Conservation (phyloP, 2,888 invertebrate species). For the Terebella lapidaria region DNA sequence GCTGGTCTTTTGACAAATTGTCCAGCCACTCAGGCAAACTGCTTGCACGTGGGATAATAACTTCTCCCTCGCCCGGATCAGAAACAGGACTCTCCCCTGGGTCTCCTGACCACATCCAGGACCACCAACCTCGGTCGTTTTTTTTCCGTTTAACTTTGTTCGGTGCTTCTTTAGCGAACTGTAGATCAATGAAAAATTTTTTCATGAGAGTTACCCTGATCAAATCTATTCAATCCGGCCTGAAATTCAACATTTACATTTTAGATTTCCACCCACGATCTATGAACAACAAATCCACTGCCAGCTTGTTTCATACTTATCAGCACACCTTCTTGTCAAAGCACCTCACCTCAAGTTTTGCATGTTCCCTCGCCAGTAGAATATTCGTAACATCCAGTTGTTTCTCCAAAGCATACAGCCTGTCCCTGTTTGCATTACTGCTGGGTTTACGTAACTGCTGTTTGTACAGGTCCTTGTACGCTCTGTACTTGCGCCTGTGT, state of each 20-base stretch:
- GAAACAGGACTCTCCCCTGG: conserved; percentile 5
- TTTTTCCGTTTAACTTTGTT: conserved; percentile 31
- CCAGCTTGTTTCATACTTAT: too few species aligned
- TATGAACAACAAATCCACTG: too few species aligned
- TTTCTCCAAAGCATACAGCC: conserved; percentile 72
- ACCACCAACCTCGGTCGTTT: conserved; percentile 12
- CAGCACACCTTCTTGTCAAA: too few species aligned
- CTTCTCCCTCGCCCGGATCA: conserved; percentile 29
- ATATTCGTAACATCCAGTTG: conserved; percentile 69
- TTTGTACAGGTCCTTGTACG: conserved; percentile 69
- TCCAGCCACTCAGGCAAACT: conserved; percentile 56
- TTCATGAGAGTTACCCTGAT: too few species aligned
- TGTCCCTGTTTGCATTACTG: conserved; percentile 68
- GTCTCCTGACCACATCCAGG: conserved; percentile 14
- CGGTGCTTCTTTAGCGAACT: conserved; percentile 38
- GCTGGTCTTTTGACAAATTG: conserved; percentile 64
- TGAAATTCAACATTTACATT: too few species aligned
- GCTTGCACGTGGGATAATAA: conserved; percentile 51
- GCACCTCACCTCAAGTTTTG: conserved; percentile 65
- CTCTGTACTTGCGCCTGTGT: conserved; percentile 61
- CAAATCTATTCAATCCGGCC: too few species aligned
- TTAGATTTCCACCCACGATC: too few species aligned
- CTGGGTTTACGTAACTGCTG: conserved; percentile 67
- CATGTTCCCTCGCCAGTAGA: conserved; percentile 73
- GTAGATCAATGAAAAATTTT: background rate